phyloP scores from a whole-genome alignment of 2,113 vertebrate genomes.

The Sclerurus mexicanus region DNA sequence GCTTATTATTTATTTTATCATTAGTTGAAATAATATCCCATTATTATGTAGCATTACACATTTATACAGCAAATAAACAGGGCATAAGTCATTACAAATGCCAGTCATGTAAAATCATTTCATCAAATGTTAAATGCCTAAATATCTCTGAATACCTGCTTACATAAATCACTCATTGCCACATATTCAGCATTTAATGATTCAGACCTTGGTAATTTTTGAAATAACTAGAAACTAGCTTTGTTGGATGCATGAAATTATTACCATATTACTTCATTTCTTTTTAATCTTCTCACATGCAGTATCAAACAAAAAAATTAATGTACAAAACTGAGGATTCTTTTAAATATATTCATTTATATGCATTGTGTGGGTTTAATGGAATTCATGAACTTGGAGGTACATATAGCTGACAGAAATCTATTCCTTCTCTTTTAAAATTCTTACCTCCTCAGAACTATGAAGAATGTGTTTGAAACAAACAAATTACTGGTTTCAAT shows the following conservation, averaged over 20 bases:
- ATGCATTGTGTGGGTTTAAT: neutral
- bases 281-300: neutral
- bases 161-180: neutral
- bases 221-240: neutral
- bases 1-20: neutral
- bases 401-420: neutral
- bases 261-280: neutral
- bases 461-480: neutral
- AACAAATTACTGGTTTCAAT: slow-evolving; percentile 14
- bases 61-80: neutral
- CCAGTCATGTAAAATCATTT: neutral
- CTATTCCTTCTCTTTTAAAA: neutral
- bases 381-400: neutral
- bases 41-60: neutral
- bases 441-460: neutral
- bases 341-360: neutral
- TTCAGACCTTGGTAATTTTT: neutral
- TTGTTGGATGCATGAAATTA: neutral
- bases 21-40: neutral
- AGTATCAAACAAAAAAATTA: neutral
- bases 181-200: neutral
- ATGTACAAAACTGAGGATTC: neutral
- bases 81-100: neutral
- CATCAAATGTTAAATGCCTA: neutral
- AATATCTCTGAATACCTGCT: neutral